A percentile compares a stretch with the other conserved stretches of the same genome.
Conservation (phyloP, 2,797 vertebrate species). For the Manis javanica region DNA sequence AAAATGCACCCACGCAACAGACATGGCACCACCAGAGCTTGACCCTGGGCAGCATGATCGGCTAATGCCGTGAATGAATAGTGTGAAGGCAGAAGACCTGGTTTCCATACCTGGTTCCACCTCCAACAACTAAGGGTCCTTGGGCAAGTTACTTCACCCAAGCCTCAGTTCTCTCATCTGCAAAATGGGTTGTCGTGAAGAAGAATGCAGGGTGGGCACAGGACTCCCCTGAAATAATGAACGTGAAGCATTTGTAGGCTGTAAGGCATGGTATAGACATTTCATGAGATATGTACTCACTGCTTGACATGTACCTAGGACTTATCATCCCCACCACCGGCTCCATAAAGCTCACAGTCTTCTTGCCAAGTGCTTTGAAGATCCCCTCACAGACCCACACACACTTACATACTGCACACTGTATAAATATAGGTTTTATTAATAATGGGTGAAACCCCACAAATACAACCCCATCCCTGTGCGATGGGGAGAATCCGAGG, state of each 20-base stretch:
- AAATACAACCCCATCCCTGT: constrained; percentile 80
- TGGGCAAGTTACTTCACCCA: not conserved
- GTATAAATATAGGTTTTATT: constrained; percentile 91
- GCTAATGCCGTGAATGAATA: not conserved
- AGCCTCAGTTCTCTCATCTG: not conserved
- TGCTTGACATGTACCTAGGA: not conserved
- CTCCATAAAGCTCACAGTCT: not conserved
- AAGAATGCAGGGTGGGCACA: not conserved
- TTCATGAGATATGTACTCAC: not conserved
- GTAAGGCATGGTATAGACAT: not conserved
- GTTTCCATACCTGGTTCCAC: not conserved
- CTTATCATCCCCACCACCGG: not conserved
- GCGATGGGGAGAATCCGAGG: constrained; percentile 42
- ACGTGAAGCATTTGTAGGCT: not conserved
- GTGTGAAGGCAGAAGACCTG: not conserved
- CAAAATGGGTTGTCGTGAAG: not conserved
- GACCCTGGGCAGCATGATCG: not conserved
- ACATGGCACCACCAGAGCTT: not conserved
- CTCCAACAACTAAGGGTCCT: not conserved
- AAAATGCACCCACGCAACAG: not conserved
- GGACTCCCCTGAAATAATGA: not conserved
- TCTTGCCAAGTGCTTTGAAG: not conserved
- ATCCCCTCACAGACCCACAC: not conserved
- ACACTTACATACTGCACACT: constrained; percentile 52
- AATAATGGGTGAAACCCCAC: constrained; percentile 85